phyloP scores from a whole-genome alignment of 2,888 invertebrate genomes.

The Sarcophaga subvicina region DNA sequence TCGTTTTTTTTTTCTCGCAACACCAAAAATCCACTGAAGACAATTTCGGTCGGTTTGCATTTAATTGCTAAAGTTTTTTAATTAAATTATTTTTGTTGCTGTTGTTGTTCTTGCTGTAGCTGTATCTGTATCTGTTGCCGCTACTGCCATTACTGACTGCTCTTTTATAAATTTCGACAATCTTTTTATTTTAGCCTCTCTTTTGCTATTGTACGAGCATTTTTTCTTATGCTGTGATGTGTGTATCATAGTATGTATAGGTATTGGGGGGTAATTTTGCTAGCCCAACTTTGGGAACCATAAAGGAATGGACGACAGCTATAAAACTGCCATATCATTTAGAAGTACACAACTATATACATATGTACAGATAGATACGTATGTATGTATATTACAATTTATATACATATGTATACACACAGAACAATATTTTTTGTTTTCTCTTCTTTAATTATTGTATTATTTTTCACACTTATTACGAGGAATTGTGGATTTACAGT shows the following conservation, averaged over 20 bases:
- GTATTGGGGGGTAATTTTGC: slow-evolving; percentile 29
- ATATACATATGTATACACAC: background rate
- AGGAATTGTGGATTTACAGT: no score
- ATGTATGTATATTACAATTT: background rate
- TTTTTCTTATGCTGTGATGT: background rate
- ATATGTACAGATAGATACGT: background rate
- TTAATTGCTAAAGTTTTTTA: slow-evolving; percentile 73
- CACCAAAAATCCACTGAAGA: slow-evolving; percentile 58
- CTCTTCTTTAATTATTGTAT: slow-evolving; percentile 26
- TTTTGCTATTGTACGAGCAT: background rate
- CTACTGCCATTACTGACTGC: no score
- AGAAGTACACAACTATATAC: slow-evolving; percentile 20
- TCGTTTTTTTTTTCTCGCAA: slow-evolving; percentile 15
- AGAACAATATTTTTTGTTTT: background rate
- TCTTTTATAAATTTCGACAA: no score
- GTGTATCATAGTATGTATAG: slow-evolving; percentile 1
- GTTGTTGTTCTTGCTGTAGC: background rate
- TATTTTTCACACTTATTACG: background rate
- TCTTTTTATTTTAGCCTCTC: background rate
- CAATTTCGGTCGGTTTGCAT: slow-evolving; percentile 67
- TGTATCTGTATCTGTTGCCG: no score
- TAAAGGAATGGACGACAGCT: slow-evolving; percentile 38
- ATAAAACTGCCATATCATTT: slow-evolving; percentile 63
- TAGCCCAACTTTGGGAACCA: slow-evolving; percentile 39
- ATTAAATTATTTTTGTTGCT: slow-evolving; percentile 69